Evolutionary conservation across 1,140 invertebrate genomes (phyloP).

Genomic region (Lepidotrigona ventralis): DNA sequence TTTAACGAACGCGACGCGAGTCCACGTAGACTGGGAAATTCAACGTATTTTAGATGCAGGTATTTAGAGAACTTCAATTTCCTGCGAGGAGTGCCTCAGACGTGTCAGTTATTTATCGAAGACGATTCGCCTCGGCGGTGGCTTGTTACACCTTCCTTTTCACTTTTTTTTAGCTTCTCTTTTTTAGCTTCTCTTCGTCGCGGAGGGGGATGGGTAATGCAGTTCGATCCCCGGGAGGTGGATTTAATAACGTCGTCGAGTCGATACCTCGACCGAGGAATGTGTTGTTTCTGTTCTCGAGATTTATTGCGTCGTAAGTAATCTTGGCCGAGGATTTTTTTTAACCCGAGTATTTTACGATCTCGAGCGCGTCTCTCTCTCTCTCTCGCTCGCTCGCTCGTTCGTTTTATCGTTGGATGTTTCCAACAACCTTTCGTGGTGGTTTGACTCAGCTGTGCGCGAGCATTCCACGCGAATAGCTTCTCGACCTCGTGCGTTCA

Average conservation of each 20-base stretch:
- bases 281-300: neutral
- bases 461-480: too few relatives aligned
- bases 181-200: too few relatives aligned
- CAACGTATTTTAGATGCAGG: too few relatives aligned
- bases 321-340: neutral
- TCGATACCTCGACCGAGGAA: too few relatives aligned
- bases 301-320: neutral
- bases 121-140: neutral
- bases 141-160: neutral
- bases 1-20: neutral
- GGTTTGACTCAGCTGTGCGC: too few relatives aligned
- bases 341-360: neutral
- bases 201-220: neutral
- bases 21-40: too few relatives aligned
- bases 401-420: neutral
- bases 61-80: constrained; percentile 15
- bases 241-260: neutral
- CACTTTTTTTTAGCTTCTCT: neutral
- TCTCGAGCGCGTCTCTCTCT: neutral
- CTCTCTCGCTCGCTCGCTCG: neutral
- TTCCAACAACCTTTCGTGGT: too few relatives aligned
- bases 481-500: too few relatives aligned
- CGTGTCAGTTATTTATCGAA: neutral
- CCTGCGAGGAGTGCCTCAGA: neutral
- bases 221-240: neutral